phyloP scores from a whole-genome alignment of 23 tunicate genomes.

The Phallusia fumigata region DNA sequence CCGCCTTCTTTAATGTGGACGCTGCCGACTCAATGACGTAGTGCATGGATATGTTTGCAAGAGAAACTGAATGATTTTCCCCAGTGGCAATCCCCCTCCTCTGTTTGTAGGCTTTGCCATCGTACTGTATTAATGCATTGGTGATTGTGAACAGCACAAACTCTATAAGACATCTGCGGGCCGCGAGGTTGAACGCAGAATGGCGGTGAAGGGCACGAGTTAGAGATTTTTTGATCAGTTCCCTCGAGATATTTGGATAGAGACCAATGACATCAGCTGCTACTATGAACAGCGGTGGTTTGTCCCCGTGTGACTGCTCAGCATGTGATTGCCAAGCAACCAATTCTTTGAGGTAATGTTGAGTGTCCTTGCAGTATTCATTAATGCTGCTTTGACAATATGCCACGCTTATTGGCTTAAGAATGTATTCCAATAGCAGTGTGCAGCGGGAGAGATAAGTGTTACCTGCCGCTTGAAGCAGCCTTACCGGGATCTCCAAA shows the following conservation, averaged over 20 bases:
- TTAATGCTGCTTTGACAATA: not conserved
- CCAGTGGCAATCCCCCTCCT: not conserved
- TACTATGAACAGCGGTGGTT: not conserved
- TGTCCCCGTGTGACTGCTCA: not conserved
- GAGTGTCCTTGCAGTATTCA: conserved; percentile 9
- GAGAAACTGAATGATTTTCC: not conserved
- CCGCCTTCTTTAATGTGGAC: not conserved
- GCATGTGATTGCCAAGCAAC: not conserved
- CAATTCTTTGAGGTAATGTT: not conserved
- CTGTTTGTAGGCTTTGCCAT: not conserved
- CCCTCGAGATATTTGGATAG: not conserved
- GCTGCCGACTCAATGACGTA: not conserved
- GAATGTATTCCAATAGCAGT: not conserved
- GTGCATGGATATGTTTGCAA: not conserved
- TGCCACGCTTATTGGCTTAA: not conserved
- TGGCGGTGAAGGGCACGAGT: not conserved
- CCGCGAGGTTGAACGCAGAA: not conserved
- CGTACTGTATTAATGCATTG: not conserved
- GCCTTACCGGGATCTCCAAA: conserved; percentile 13
- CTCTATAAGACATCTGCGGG: not conserved
- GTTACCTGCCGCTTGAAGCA: conserved; percentile 13
- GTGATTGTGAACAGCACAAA: not conserved
- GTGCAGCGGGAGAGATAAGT: not conserved
- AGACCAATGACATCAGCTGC: not conserved
- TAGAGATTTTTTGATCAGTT: not conserved